A percentile compares a stretch with the other conserved stretches of the same genome.
These are phyloP conservation scores for Pseudococcus viburni DNA, from an alignment of 2,888 invertebrate species.

Conservation along the genomic window DNA sequence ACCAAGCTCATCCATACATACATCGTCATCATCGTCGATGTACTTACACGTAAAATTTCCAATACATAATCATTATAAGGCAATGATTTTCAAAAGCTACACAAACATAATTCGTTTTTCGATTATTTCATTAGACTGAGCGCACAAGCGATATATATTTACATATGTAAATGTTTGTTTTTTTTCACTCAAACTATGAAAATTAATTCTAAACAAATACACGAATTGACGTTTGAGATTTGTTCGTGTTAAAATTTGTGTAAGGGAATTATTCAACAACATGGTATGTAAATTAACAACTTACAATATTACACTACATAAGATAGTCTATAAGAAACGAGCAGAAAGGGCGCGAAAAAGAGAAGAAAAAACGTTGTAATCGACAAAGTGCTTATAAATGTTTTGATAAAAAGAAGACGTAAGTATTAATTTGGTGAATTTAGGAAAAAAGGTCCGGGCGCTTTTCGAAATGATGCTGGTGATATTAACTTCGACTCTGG, in stretches of 20 bases:
- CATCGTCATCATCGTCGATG: not conserved
- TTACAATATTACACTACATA: constrained; percentile 44
- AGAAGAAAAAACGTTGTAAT: constrained; percentile 6
- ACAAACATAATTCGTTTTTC: constrained; percentile 58
- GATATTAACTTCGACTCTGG: not conserved
- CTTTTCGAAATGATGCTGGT: constrained; percentile 44
- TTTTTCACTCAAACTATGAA: constrained; percentile 45
- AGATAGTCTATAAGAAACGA: not conserved
- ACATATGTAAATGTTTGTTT: constrained; percentile 57
- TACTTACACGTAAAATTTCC: constrained; percentile 25
- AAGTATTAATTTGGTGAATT: constrained; percentile 60
- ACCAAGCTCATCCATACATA: not conserved
- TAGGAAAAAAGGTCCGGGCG: constrained; percentile 39
- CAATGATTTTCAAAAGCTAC: constrained; percentile 55
- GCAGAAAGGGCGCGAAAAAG: constrained; percentile 54
- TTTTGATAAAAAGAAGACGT: constrained; percentile 58
- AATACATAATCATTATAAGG: constrained; percentile 33
- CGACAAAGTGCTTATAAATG: constrained; percentile 59
- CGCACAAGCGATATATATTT: constrained; percentile 36
- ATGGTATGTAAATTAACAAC: constrained; percentile 57
- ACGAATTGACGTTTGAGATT: constrained; percentile 45
- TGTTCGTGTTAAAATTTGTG: constrained; percentile 57
- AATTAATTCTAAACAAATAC: constrained; percentile 59
- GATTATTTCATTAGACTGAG: constrained; percentile 49
- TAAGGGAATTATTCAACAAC: constrained; percentile 51